phyloP scores from a whole-genome alignment of 1,140 invertebrate genomes.

The Drosophila lacteicornis region DNA sequence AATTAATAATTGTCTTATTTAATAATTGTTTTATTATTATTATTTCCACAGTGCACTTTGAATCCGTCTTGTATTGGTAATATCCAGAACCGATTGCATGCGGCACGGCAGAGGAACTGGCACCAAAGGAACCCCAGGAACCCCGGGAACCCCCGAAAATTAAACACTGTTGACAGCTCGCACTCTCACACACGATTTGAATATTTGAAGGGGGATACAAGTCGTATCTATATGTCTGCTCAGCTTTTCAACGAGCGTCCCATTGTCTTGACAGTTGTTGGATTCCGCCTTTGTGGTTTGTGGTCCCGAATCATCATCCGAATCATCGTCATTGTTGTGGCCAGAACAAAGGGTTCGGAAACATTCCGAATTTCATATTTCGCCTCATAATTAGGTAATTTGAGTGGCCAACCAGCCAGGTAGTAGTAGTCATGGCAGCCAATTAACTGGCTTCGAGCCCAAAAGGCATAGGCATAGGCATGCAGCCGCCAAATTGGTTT shows the following conservation, averaged over 20 bases:
- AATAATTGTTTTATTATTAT: too few species aligned
- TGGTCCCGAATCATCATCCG: not conserved
- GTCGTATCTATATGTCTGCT: constrained; percentile 39
- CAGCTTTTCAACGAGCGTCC: constrained; percentile 54
- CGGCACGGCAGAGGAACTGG: constrained; percentile 46
- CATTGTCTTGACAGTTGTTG: constrained; percentile 74
- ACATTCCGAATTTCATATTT: constrained; percentile 43
- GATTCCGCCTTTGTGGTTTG: constrained; percentile 35
- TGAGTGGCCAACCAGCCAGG: constrained; percentile 67
- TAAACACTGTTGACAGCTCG: constrained; percentile 82
- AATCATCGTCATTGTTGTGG: constrained; percentile 58
- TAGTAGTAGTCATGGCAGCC: constrained; percentile 37
- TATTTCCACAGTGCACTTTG: not conserved
- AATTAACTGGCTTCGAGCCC: constrained; percentile 55
- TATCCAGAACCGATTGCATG: constrained; percentile 59
- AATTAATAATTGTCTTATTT: too few species aligned
- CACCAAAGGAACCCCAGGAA: too few species aligned
- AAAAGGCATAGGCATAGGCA: not conserved
- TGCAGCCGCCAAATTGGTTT: constrained; percentile 16
- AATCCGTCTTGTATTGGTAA: constrained; percentile 24
- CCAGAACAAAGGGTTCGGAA: constrained; percentile 59
- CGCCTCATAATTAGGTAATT: constrained; percentile 73
- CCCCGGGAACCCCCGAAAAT: constrained; percentile 51
- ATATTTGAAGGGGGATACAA: constrained; percentile 49
- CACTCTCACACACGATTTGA: constrained; percentile 76